phyloP scores from a whole-genome alignment of 2,797 vertebrate species.

The Leuciscus waleckii region DNA sequence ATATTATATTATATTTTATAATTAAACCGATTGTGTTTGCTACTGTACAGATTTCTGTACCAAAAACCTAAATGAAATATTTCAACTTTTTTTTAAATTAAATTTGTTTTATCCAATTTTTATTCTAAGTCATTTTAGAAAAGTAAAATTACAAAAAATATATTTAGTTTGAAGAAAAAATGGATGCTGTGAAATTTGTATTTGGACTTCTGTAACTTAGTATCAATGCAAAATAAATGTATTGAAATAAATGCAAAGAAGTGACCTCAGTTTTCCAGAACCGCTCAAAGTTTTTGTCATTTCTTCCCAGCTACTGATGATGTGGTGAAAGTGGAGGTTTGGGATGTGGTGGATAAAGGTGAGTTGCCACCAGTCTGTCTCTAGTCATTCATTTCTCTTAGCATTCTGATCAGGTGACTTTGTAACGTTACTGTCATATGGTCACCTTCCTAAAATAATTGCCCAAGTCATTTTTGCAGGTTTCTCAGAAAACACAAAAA shows the following conservation, averaged over 20 bases:
- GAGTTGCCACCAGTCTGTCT: constrained; percentile 62
- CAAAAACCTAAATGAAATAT: not conserved
- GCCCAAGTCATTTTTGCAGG: too few relatives aligned
- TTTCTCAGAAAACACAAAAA: too few relatives aligned
- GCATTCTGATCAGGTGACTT: not conserved
- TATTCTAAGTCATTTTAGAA: too few relatives aligned
- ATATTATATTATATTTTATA: not conserved
- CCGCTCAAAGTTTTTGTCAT: not conserved
- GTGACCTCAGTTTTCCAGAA: not conserved
- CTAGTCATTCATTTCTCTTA: not conserved
- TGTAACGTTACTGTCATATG: not conserved
- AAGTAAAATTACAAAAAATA: not conserved
- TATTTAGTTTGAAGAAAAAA: not conserved
- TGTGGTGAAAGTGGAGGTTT: constrained; percentile 98
- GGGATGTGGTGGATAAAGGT: constrained; percentile 99
- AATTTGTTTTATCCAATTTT: too few relatives aligned
- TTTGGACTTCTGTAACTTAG: not conserved
- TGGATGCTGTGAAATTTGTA: not conserved
- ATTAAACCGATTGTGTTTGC: not conserved
- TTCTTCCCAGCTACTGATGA: constrained; percentile 91
- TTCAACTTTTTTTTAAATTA: not conserved
- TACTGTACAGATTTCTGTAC: not conserved
- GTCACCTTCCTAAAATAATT: too few relatives aligned
- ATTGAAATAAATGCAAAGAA: not conserved
- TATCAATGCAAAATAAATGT: not conserved